phyloP scores from a whole-genome alignment of 92 coral and sea anemone species.

The Paragorgia papillata region DNA sequence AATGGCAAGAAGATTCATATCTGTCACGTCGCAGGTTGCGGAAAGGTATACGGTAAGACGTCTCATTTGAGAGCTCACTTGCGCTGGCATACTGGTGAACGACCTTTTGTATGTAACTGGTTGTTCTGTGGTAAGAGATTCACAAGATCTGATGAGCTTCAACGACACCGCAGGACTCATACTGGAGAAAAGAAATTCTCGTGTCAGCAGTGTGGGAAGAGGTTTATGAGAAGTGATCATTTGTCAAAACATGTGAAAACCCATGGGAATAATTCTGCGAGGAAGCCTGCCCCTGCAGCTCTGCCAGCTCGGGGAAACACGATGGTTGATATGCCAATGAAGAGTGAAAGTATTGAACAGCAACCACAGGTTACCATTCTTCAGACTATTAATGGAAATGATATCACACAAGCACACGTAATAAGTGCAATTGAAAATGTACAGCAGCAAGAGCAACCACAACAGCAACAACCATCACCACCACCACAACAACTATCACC shows the following conservation, averaged over 20 bases:
- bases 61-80: conserved; percentile 98
- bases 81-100: conserved; percentile 98
- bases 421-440: conserved; percentile 16
- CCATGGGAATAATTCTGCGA: conserved; percentile 72
- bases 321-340: conserved; percentile 1
- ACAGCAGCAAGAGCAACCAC: not conserved
- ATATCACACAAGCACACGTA: conserved; percentile 31
- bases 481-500: conserved; percentile 10
- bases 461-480: not conserved
- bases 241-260: conserved; percentile 97
- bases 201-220: conserved; percentile 88
- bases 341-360: not conserved
- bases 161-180: conserved; percentile 96
- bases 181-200: conserved; percentile 94
- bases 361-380: conserved; percentile 6
- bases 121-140: conserved; percentile 96
- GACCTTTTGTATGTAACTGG: conserved; percentile 98
- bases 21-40: conserved; percentile 94
- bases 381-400: conserved; percentile 13
- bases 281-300: conserved; percentile 42
- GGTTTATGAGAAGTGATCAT: conserved; percentile 98
- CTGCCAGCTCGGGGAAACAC: conserved; percentile 2
- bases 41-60: conserved; percentile 96
- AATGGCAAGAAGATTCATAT: conserved; percentile 95
- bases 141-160: conserved; percentile 95